These are phyloP conservation scores for Heteractis magnifica DNA, from an alignment of 92 coral and sea anemone genomes.

Conservation along the genomic window DNA sequence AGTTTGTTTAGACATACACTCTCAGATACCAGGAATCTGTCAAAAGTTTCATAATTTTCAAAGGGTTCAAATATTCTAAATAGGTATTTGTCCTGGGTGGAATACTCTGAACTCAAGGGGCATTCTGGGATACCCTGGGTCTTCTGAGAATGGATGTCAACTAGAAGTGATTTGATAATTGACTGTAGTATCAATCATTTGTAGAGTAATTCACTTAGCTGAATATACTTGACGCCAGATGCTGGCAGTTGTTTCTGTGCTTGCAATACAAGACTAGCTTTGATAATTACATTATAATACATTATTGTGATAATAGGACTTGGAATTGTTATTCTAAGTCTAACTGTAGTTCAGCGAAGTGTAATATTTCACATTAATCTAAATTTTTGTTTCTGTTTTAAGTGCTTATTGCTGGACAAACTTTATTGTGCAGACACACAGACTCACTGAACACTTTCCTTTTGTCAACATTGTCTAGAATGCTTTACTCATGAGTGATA, in stretches of 20 bases:
- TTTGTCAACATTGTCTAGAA: no score
- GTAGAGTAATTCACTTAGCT: slow-evolving; percentile 12
- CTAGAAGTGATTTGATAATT: background rate
- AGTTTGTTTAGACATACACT: no score
- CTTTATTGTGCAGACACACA: no score
- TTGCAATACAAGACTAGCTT: background rate
- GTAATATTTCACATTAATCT: background rate
- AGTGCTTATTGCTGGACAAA: no score
- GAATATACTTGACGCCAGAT: slow-evolving; percentile 33
- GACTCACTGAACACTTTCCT: no score
- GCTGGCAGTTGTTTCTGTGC: slow-evolving; percentile 13
- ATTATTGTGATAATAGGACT: background rate
- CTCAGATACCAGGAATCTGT: no score
- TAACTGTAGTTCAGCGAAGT: background rate
- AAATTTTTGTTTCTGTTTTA: no score
- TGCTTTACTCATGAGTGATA: no score
- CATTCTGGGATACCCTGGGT: background rate
- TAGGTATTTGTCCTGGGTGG: no score
- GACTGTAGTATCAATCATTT: background rate
- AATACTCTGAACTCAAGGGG: background rate
- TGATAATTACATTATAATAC: background rate
- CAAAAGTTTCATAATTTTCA: no score
- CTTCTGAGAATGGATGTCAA: background rate
- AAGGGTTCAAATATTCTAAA: no score
- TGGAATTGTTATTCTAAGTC: background rate